Evolutionary conservation across 2,113 vertebrate genomes (phyloP).

Genomic region (Myrmophylax atrothorax): DNA sequence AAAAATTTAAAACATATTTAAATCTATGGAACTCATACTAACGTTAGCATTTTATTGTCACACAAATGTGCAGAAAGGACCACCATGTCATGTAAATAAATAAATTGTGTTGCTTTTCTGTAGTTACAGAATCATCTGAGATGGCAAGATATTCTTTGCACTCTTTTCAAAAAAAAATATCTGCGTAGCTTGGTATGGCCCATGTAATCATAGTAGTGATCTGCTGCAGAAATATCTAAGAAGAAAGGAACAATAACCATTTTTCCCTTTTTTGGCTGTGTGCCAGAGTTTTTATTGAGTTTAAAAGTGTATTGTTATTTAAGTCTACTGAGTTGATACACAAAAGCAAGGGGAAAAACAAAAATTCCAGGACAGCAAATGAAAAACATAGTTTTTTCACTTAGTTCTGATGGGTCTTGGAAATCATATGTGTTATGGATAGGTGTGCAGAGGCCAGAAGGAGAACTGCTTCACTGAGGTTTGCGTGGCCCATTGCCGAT

Average conservation of each 20-base stretch:
- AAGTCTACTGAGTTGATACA: neutral
- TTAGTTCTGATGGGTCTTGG: neutral
- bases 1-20: neutral
- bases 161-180: neutral
- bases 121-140: neutral
- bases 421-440: neutral
- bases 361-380: neutral
- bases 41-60: neutral
- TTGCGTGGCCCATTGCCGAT: neutral
- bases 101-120: neutral
- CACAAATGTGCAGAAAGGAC: neutral
- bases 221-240: neutral
- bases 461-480: neutral
- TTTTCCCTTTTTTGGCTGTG: neutral
- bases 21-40: neutral
- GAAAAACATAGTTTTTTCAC: neutral
- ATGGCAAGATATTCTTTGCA: neutral
- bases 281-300: neutral
- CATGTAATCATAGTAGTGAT: neutral
- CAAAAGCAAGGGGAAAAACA: neutral
- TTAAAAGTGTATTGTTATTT: neutral
- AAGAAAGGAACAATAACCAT: neutral
- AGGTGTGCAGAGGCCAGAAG: neutral
- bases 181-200: neutral
- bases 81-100: neutral